Evolutionary conservation across 2,113 vertebrate species (phyloP), one percentile per base, ranked within the genome.

Genomic region (Antechinus flavipes): DNA sequence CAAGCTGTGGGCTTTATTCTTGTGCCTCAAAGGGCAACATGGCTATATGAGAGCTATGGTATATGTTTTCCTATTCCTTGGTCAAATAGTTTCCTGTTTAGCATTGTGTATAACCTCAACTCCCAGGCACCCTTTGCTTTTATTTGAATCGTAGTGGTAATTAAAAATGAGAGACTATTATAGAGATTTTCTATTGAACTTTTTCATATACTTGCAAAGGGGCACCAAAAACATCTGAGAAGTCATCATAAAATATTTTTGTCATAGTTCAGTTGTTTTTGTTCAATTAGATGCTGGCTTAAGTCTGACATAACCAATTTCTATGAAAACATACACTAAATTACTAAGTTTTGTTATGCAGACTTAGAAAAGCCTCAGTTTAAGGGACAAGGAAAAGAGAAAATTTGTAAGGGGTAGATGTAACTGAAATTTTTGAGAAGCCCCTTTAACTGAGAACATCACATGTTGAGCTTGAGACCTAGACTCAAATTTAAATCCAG

Each of bases 291-390:
- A 92, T 12, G 54, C 54, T 55, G 53, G 76, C 24, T 5, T 47
- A 76, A 91, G 56, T 89, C 76, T 58, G 76, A 76, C 10, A 95
- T 91, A 19, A 27, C 90, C 91, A 54, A 56, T 58, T 91, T 91
- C 35, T 8, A 25, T 93, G 94, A 89, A 93, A 95, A 53, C 24
- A 94, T 52, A 92, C 35, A 94, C 14, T 54, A 89, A 90, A 14
- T 92, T 61, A 76, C 2, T 93, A 19, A 89, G 49, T 49, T 12
- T 35, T 6, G 27, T 35, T 47, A 1, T 30, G 14, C 56, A 76
- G 92, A 55, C 9, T 46, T 92, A 92, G 55, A 95, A 58, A 27
- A 23, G 8, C 11, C 92, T 84, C 25, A 52, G 11, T 58, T 61
- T 47, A 68, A 54, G 91, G 10, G 10, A 11, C 22, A 93, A 50